Conservation (phyloP, 2,113 vertebrate genomes). For the Myotis davidii region DNA sequence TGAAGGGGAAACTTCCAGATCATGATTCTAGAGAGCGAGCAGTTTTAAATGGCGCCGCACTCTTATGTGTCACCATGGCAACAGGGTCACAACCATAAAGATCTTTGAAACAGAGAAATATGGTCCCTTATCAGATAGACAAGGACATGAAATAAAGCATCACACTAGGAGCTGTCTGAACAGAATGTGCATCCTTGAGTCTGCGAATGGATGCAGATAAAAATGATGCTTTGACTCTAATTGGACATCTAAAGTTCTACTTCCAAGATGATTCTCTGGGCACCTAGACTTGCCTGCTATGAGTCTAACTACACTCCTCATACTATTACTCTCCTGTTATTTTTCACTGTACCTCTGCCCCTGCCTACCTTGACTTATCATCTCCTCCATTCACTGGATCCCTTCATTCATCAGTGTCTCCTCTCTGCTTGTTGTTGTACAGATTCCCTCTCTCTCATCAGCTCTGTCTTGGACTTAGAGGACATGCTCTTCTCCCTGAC, state of each 20-base stretch:
- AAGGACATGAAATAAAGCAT: background rate
- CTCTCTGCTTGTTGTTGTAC: background rate
- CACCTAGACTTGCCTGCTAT: background rate
- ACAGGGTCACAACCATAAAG: background rate
- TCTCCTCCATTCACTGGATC: background rate
- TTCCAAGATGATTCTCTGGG: background rate
- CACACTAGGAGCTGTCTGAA: background rate
- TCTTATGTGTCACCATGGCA: background rate
- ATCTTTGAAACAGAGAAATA: background rate
- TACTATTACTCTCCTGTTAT: background rate
- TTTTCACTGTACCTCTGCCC: background rate
- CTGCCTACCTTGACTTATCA: background rate
- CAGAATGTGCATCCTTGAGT: background rate
- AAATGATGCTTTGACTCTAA: background rate
- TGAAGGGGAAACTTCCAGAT: background rate
- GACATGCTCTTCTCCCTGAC: background rate
- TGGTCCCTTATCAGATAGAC: background rate
- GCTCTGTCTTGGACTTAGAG: background rate
- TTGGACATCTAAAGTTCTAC: background rate
- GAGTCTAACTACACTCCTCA: background rate
- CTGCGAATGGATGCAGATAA: background rate
- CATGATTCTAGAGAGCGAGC: background rate
- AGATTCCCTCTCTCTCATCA: background rate
- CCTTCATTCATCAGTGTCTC: background rate
- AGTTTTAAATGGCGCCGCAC: background rate